Evolutionary conservation across 2,888 invertebrate species (phyloP).

Genomic region (Strigamia crassipes): DNA sequence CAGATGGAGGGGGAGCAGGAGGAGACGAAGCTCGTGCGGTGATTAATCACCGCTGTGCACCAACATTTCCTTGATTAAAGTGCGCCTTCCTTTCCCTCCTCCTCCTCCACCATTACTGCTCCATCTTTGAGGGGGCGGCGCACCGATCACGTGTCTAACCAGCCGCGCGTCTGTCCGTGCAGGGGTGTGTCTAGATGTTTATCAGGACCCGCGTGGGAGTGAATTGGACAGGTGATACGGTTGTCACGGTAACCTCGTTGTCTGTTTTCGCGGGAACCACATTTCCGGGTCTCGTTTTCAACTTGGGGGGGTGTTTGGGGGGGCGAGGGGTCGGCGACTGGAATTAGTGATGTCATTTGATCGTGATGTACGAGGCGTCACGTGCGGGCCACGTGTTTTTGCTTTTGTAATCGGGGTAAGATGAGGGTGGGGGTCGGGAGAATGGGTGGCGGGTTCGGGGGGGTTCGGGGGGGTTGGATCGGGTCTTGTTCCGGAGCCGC

Average conservation of each 20-base stretch:
- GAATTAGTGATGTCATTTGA: neutral
- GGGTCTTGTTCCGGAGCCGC: constrained; percentile 42
- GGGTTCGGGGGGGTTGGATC: neutral
- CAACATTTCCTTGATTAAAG: constrained; percentile 47
- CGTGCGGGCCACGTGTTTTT: neutral
- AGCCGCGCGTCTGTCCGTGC: constrained; percentile 21
- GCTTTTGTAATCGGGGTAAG: neutral
- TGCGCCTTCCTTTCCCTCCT: constrained; percentile 38
- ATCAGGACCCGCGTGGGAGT: constrained; percentile 2
- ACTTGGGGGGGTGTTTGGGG: neutral
- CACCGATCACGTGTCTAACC: constrained; percentile 31
- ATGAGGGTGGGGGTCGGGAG: neutral
- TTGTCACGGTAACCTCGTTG: neutral
- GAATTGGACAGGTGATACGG: constrained; percentile 29
- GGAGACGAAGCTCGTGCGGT: neutral
- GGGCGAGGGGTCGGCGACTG: neutral
- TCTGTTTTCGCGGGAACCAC: neutral
- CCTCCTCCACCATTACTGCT: constrained; percentile 45
- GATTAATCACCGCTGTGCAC: constrained; percentile 43
- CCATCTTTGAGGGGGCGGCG: constrained; percentile 19
- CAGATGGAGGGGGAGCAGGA: constrained; percentile 32
- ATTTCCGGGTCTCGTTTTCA: neutral
- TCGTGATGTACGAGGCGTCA: neutral
- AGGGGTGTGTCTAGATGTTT: constrained; percentile 26
- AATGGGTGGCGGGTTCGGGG: neutral